Base-by-base conservation (phyloP, 2,113 vertebrate species). In the Butastur rufipennis region DNA sequence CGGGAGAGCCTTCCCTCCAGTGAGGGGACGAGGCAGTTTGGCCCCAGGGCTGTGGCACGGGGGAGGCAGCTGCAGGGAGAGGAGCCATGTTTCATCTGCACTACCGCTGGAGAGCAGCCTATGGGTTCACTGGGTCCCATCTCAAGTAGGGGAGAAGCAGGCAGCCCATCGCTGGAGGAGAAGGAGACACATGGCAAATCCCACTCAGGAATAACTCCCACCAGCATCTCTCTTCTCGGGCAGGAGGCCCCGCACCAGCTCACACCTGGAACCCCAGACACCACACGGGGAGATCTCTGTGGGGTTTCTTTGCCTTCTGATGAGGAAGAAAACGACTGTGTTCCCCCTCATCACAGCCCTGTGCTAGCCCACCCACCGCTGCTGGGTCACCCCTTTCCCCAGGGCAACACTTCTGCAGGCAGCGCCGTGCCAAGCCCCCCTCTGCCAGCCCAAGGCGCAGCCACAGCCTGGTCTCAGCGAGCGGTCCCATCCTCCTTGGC, bases 251-350 rank as follows among this genome's bases (percentile, higher is more conserved):
- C 1, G 2, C 58, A 19, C 36, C 9, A 3, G 45, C 36, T 40
- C 59, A 34, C 59, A 50, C 36, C 16, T 31, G 13, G 59, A 25
- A 62, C 45, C 27, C 21, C 9, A 3, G 22, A 15, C 3, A 8
- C 45, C 9, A 1, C 0, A 3, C 36, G 16, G 74, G n/a, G 11
- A 34, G 45, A 26, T 34, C 19, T 50, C 27, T 29, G n/a, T 3
- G 4, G 19, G n/a, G 19, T 53, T 53, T 34, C 31, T 52, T 7
- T 5, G 43, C 26, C 3, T 8, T 22, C 34, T 48, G 26, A 61
- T 8, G n/a, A 61, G 27, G 59, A 63, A 40, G 36, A 29, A 21
- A 42, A 79, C 1, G 8, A 25, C 75, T 7, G 22, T 2, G 27
- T 16, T 32, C 36, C 47, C 47, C 12, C 13, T 42, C 36, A 3